Conservation (phyloP, 2,113 vertebrate genomes). For the Athene noctua region DNA sequence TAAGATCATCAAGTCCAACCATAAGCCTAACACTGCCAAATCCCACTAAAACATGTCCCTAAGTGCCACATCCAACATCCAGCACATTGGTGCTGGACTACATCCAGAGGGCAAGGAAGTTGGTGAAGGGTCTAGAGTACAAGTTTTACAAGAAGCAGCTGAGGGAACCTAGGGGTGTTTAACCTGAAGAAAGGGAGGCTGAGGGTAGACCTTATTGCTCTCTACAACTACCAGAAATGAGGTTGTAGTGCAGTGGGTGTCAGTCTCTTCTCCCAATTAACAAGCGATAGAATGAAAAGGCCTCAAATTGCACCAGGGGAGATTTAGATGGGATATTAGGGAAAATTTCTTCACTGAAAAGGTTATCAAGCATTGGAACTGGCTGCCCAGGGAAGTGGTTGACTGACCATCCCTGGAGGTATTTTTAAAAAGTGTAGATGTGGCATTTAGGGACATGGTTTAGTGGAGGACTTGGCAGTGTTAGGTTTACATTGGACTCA, state of each 20-base stretch:
- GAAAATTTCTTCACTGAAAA: neutral
- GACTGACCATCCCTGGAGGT: neutral
- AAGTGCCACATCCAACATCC: no score
- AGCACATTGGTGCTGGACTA: no score
- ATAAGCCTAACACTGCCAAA: no score
- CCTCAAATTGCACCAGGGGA: neutral
- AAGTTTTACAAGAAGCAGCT: neutral
- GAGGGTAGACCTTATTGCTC: neutral
- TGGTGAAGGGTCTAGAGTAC: neutral
- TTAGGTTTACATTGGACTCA: neutral
- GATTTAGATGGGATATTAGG: neutral
- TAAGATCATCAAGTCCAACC: no score
- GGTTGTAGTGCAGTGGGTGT: neutral
- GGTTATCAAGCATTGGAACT: neutral
- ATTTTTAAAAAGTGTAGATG: neutral
- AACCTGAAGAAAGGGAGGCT: neutral
- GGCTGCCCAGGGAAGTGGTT: neutral
- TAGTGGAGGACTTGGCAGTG: neutral
- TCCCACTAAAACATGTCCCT: no score
- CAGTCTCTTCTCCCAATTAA: neutral
- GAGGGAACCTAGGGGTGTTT: neutral
- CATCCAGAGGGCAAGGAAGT: neutral
- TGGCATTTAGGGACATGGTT: neutral
- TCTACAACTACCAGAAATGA: neutral
- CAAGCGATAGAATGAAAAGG: rapidly evolving